Conservation (phyloP, 2,797 vertebrate species). For the Mastacembelus armatus region DNA sequence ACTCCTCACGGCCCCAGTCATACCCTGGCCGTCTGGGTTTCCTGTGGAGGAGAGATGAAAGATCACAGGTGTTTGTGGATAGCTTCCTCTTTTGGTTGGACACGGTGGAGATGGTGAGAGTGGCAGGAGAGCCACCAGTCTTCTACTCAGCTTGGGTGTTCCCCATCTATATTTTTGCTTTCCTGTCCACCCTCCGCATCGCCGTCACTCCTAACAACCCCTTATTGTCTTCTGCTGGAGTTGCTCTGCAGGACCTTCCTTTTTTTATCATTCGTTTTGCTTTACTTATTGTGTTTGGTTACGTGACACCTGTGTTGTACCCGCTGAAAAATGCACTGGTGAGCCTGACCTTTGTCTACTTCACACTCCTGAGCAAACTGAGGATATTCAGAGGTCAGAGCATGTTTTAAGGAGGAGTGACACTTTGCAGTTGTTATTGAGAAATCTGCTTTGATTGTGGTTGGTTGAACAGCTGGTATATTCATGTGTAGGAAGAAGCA, state of each 20-base stretch:
- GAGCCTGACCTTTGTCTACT: conserved; percentile 83
- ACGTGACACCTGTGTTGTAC: conserved; percentile 83
- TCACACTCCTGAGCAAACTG: conserved; percentile 81
- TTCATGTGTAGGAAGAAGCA: conserved; percentile 29
- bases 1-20: conserved; percentile 48
- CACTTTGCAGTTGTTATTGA: conserved; percentile 25
- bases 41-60: conserved; percentile 74
- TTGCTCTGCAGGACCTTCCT: conserved; percentile 86
- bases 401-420: conserved; percentile 77
- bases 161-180: conserved; percentile 83
- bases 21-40: conserved; percentile 58
- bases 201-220: conserved; percentile 77
- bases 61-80: conserved; percentile 78
- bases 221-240: conserved; percentile 68
- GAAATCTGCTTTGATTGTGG: conserved; percentile 14
- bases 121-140: conserved; percentile 66
- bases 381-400: conserved; percentile 73
- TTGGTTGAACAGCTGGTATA: conserved; percentile 23
- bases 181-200: conserved; percentile 81
- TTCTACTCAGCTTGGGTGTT: conserved; percentile 85
- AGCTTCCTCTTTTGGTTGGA: conserved; percentile 87
- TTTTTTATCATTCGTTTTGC: conserved; percentile 83
- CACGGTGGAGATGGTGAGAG: conserved; percentile 86
- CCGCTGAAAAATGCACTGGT: conserved; percentile 85
- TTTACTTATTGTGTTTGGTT: conserved; percentile 79